Base-by-base conservation (phyloP, 2,113 vertebrate species). In the Rhegmatorhina hoffmannsi region DNA sequence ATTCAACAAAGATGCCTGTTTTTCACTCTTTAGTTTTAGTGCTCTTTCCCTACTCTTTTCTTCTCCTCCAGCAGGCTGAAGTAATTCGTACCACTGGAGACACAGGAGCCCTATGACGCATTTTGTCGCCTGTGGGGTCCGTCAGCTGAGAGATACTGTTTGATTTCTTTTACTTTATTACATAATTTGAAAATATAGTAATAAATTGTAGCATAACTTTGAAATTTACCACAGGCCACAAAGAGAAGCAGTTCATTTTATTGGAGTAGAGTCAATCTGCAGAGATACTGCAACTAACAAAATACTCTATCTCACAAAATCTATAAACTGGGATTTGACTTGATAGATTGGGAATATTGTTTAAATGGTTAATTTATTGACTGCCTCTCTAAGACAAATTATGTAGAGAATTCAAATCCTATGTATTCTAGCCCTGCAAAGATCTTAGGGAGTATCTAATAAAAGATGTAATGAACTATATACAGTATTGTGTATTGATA, bases 31-130 rank as follows among this genome's bases (percentile, higher is more conserved):
- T 52, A 70, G 72, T 74, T 77, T 89, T 47, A 62, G 55, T 89
- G 56, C 46, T 85, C 63, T 88, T 73, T 44, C 67, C 72, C 58
- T 76, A 25, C 38, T n/a, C 58, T 85, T 92, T 84, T 89, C 52
- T 95, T 87, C 80, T 84, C 70, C 80, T 75, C 86, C 92, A 93
- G 64, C 3, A 4, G 91, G 76, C 83, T 95, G 92, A 94, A 95
- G 67, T 93, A 92, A 95, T 75, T 87, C 44, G 14, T 87, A 53
- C 63, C 84, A 87, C 73, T 11, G 10, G 69, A 84, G 69, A 86
- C 73, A 63, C 0, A 43, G 55, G 34, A 96, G 80, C 56, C 0
- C 2, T 66, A 64, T 95, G 94, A 92, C 55, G 62, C 77, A 87
- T 72, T 88, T 86, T 88, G 68, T 95, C 1, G 12, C 92, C 84